Conservation (phyloP, 30 jellyfish, hydroid and myxozoan genomes). For the Aurelia coerulea region DNA sequence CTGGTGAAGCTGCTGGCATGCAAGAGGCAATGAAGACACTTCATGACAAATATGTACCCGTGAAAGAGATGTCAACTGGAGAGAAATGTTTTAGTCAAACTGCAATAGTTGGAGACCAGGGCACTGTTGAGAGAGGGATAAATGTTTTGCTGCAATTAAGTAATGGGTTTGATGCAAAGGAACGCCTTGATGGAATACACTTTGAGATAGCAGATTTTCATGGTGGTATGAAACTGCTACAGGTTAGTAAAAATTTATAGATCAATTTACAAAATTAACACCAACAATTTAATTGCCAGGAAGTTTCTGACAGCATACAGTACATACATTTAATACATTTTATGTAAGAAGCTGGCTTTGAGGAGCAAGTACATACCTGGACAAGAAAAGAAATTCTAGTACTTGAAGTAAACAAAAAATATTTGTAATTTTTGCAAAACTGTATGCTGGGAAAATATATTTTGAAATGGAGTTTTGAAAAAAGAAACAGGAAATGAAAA, state of each 20-base stretch:
- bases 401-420: no score
- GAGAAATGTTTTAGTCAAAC: background rate
- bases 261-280: background rate
- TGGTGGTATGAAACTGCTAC: conserved; percentile 33
- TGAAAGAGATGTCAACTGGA: no score
- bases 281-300: no score
- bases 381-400: no score
- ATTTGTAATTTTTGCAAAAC: no score
- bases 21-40: conserved; percentile 1
- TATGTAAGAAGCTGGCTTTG: no score
- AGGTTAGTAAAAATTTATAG: background rate
- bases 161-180: conserved; percentile 37
- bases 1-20: conserved; percentile 34
- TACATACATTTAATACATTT: no score
- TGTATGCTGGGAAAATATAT: no score
- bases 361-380: no score
- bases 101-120: conserved; percentile 14
- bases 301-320: no score
- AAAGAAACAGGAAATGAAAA: no score
- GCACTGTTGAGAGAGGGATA: conserved; percentile 43
- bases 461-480: no score
- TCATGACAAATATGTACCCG: background rate
- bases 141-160: conserved; percentile 12
- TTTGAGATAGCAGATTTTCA: conserved; percentile 48
- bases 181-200: conserved; percentile 26